Evolutionary conservation across 2,888 invertebrate genomes (phyloP).

Genomic region (Hanleya hanleyi): DNA sequence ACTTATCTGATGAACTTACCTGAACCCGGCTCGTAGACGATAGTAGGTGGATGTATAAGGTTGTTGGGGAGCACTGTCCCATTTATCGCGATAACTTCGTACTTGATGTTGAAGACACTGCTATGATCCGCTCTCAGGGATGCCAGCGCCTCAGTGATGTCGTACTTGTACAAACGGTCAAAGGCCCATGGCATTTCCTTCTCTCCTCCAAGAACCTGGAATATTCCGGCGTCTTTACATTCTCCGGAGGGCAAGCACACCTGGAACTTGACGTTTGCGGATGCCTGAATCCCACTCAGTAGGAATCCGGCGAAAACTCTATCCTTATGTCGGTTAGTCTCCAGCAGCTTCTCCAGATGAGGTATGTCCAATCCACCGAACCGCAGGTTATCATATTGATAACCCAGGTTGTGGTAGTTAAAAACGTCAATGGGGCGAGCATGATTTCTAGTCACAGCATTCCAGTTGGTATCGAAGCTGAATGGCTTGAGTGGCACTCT

Average conservation of each 20-base stretch:
- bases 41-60: conserved; percentile 29
- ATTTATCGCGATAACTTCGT: conserved; percentile 24
- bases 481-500: conserved; percentile 31
- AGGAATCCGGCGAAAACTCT: conserved; percentile 41
- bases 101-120: conserved; percentile 26
- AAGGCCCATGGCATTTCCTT: conserved; percentile 42
- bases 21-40: conserved; percentile 30
- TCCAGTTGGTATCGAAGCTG: conserved; percentile 30
- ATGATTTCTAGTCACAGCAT: conserved; percentile 25
- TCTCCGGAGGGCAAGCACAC: conserved; percentile 26
- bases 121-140: conserved; percentile 29
- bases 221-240: conserved; percentile 40
- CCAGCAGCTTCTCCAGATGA: conserved; percentile 18
- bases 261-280: conserved; percentile 37
- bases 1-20: no score
- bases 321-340: conserved; percentile 26
- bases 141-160: conserved; percentile 38
- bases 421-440: conserved; percentile 20
- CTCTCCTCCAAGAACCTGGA: conserved; percentile 38
- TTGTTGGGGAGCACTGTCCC: conserved; percentile 24
- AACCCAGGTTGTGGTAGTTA: conserved; percentile 20
- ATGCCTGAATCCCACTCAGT: conserved; percentile 26
- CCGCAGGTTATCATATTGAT: conserved; percentile 28
- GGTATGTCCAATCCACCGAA: conserved; percentile 22
- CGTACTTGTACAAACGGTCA: conserved; percentile 41